These are phyloP conservation scores for Carterocephalus palaemon DNA, from an alignment of 2,888 invertebrate species.

Conservation along the genomic window DNA sequence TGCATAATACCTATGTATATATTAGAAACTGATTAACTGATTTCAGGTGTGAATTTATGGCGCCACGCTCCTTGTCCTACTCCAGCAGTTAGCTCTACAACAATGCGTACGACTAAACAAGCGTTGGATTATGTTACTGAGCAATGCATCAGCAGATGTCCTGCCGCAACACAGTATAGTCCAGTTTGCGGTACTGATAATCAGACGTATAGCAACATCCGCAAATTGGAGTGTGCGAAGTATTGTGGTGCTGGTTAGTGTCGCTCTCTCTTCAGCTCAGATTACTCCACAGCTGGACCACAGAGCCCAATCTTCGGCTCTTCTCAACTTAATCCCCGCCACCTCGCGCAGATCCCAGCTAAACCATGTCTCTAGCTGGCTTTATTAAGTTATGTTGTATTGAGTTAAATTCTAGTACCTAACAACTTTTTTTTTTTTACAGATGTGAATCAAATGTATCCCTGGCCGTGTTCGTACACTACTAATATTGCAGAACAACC, in stretches of 20 bases:
- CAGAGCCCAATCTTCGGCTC: too few species aligned
- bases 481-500: not conserved
- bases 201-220: conserved; percentile 48
- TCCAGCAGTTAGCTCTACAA: not conserved
- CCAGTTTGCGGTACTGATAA: conserved; percentile 57
- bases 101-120: not conserved
- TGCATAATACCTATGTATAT: too few species aligned
- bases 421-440: conserved; percentile 19
- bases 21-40: too few species aligned
- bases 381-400: too few species aligned
- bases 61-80: conserved; percentile 9
- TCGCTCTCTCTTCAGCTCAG: not conserved
- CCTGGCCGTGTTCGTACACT: conserved; percentile 26
- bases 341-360: too few species aligned
- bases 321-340: too few species aligned
- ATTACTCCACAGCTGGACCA: too few species aligned
- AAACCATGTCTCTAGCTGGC: not conserved
- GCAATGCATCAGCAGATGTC: conserved; percentile 34
- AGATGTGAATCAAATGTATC: conserved; percentile 28
- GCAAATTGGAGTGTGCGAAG: conserved; percentile 48
- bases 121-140: not conserved
- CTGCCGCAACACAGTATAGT: conserved; percentile 49
- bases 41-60: conserved; percentile 14
- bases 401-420: too few species aligned
- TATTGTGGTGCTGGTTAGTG: conserved; percentile 51